A percentile compares a stretch with the other conserved stretches of the same genome.
Conservation (phyloP, 2,113 vertebrate species). For the Podarcis muralis region DNA sequence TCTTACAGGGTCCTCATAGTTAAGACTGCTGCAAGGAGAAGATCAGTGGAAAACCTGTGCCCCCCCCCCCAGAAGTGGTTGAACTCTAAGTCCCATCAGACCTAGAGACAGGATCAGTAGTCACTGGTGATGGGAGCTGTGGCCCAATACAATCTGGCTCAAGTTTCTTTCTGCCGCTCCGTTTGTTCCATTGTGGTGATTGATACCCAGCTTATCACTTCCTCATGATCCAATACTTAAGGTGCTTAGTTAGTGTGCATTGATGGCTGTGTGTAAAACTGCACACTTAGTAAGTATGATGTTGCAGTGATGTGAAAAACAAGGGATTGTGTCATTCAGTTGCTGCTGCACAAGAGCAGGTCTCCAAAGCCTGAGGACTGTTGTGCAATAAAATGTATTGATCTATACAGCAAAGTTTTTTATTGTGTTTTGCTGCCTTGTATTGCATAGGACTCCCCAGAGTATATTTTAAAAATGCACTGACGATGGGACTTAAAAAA, state of each 20-base stretch:
- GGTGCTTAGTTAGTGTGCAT: neutral
- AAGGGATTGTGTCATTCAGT: no score
- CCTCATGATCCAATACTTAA: neutral
- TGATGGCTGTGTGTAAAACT: neutral
- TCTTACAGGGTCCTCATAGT: no score
- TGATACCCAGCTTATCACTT: no score
- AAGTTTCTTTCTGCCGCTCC: no score
- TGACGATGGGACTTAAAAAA: neutral
- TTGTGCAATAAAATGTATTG: neutral
- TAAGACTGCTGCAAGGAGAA: neutral
- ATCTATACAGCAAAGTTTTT: neutral
- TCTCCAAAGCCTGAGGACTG: neutral
- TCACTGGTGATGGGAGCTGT: no score
- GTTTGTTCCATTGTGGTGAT: no score
- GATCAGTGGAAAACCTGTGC: neutral
- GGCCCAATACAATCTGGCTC: no score
- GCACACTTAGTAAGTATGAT: neutral
- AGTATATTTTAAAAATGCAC: neutral
- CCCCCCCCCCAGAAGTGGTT: neutral
- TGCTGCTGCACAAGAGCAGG: neutral
- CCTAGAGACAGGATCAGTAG: no score
- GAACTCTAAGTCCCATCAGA: no score
- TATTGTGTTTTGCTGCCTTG: neutral
- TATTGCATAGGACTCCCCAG: constrained; percentile 32
- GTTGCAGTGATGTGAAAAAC: neutral